Evolutionary conservation across 2,888 invertebrate species (phyloP).

Genomic region (Arctia plantaginis): DNA sequence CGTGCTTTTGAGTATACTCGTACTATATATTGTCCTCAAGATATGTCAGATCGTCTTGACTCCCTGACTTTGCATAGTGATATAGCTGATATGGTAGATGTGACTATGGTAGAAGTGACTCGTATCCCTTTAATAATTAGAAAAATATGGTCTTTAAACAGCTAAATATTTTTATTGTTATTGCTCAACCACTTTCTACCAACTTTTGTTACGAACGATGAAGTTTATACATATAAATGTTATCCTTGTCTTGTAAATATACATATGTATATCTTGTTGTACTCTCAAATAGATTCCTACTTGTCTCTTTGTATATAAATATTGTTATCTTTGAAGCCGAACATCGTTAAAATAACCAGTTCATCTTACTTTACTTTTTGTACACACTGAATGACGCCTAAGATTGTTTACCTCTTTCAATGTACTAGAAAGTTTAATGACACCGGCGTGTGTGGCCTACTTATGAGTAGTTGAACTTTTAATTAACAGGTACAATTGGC

Average conservation of each 20-base stretch:
- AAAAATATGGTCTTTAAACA: neutral
- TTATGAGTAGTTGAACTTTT: conserved; percentile 10
- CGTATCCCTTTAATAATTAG: too few relatives aligned
- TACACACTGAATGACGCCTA: neutral
- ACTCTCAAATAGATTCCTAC: neutral
- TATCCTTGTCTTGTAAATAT: neutral
- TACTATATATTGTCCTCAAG: too few relatives aligned
- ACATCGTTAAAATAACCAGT: neutral
- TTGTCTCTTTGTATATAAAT: neutral
- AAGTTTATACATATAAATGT: neutral
- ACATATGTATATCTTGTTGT: neutral
- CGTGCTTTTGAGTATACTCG: too few relatives aligned
- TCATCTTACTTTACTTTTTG: neutral
- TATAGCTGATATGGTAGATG: too few relatives aligned
- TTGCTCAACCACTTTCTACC: neutral
- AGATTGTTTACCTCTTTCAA: conserved; percentile 1
- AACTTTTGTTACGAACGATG: neutral
- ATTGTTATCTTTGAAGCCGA: neutral
- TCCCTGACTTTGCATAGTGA: too few relatives aligned
- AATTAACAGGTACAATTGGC: conserved; percentile 89
- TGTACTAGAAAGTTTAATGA: conserved; percentile 7
- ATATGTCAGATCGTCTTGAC: neutral
- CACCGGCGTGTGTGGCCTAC: neutral
- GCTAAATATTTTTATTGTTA: neutral
- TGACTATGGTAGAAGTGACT: too few relatives aligned